Percentiles rank a stretch among this genome's conserved stretches.
These are phyloP conservation scores for Aporophyla lueneburgensis DNA, from an alignment of 2,888 invertebrate species.

Conservation along the genomic window DNA sequence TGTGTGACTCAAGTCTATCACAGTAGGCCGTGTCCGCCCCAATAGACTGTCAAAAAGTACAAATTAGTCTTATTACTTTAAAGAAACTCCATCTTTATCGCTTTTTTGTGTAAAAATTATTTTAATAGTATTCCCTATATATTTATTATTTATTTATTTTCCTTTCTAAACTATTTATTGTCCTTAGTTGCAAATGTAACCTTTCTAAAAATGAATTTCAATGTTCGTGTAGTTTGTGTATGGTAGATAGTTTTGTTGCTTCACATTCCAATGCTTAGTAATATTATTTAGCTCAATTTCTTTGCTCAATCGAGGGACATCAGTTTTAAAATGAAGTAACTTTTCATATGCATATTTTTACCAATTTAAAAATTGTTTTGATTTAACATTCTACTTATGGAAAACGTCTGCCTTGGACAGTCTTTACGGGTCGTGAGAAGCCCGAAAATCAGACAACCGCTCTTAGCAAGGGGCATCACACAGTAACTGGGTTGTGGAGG, in stretches of 20 bases:
- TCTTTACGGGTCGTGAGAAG: too few species aligned
- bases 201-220: slow-evolving; percentile 6
- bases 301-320: slow-evolving; percentile 26
- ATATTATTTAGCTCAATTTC: slow-evolving; percentile 32
- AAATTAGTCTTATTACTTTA: background rate
- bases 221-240: slow-evolving; percentile 40
- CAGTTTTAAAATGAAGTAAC: background rate
- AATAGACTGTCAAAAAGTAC: background rate
- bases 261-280: slow-evolving; percentile 67
- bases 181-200: slow-evolving; percentile 4
- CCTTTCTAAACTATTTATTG: background rate
- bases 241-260: slow-evolving; percentile 48
- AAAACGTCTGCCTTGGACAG: background rate
- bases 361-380: background rate
- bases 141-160: background rate
- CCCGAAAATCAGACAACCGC: too few species aligned
- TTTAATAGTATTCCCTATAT: background rate
- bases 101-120: slow-evolving; percentile 12
- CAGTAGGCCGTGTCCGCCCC: too few species aligned
- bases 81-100: slow-evolving; percentile 23
- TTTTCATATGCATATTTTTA: too few species aligned
- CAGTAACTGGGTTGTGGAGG: too few species aligned
- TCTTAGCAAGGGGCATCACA: too few species aligned
- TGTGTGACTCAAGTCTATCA: too few species aligned
- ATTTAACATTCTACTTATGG: background rate